Conservation (phyloP, 1,140 invertebrate species). For the Heliconius hermathena region DNA sequence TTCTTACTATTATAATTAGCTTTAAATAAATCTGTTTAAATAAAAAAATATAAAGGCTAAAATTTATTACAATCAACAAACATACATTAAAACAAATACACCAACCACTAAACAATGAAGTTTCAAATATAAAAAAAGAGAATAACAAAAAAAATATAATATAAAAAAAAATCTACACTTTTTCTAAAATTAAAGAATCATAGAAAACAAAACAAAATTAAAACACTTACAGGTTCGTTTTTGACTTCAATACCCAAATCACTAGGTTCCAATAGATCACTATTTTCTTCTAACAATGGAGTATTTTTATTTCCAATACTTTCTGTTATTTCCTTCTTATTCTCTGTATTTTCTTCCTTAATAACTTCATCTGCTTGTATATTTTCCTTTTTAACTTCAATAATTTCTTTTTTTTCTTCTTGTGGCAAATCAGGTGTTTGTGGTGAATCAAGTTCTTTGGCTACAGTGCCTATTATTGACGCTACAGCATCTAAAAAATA, state of each 20-base stretch:
- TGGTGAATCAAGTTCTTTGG: constrained; percentile 38
- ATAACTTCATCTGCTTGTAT: constrained; percentile 16
- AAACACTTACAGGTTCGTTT: not conserved
- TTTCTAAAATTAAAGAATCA: too few species aligned
- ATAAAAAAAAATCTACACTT: too few species aligned
- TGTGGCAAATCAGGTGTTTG: not conserved
- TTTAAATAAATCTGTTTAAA: too few species aligned
- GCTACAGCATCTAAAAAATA: constrained; percentile 61
- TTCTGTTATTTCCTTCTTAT: not conserved
- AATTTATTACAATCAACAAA: too few species aligned
- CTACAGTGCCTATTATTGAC: constrained; percentile 65
- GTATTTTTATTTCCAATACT: not conserved
- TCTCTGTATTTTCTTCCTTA: not conserved
- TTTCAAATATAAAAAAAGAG: too few species aligned
- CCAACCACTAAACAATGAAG: too few species aligned
- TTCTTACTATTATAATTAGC: too few species aligned
- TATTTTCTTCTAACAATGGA: not conserved
- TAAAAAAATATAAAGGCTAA: too few species aligned
- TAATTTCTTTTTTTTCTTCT: constrained; percentile 10
- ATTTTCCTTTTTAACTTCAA: constrained; percentile 25
- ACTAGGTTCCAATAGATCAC: not conserved
- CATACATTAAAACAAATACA: too few species aligned
- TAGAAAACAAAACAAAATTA: not conserved
- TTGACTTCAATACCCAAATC: not conserved
- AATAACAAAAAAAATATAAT: too few species aligned